Conservation (phyloP, 37 sponge, comb jelly and placozoan species). For the Geodia barretti region DNA sequence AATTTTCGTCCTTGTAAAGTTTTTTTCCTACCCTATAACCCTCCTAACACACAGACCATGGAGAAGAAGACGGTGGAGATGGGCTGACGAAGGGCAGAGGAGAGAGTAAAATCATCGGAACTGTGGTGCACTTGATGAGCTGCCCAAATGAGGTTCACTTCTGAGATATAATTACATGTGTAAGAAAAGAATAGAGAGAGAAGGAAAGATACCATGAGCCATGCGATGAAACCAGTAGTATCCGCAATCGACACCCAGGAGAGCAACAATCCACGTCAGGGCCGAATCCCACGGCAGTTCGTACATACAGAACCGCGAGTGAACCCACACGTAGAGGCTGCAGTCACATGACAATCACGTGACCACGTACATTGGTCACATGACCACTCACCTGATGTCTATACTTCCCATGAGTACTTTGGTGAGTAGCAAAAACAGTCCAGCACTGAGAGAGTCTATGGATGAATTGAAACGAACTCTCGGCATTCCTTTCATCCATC, state of each 20-base stretch:
- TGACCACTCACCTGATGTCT: neutral
- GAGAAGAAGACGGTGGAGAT: constrained; percentile 66
- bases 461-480: constrained; percentile 58
- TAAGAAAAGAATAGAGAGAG: no score
- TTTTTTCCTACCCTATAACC: no score
- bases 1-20: no score
- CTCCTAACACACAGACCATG: no score
- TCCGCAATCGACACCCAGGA: constrained; percentile 68
- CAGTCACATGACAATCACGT: neutral
- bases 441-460: constrained; percentile 81
- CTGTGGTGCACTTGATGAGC: constrained; percentile 96
- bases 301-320: constrained; percentile 49
- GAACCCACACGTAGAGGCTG: constrained; percentile 60
- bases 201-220: constrained; percentile 82
- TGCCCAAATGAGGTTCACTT: constrained; percentile 88
- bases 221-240: constrained; percentile 90
- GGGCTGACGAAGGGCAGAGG: constrained; percentile 90
- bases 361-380: neutral
- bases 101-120: constrained; percentile 91
- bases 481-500: constrained; percentile 31
- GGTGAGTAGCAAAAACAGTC: constrained; percentile 36
- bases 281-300: constrained; percentile 88
- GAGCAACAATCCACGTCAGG: constrained; percentile 83
- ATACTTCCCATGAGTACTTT: neutral
- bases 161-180: no score